Conservation (phyloP, 2,113 vertebrate genomes). For the Aythya baeri region DNA sequence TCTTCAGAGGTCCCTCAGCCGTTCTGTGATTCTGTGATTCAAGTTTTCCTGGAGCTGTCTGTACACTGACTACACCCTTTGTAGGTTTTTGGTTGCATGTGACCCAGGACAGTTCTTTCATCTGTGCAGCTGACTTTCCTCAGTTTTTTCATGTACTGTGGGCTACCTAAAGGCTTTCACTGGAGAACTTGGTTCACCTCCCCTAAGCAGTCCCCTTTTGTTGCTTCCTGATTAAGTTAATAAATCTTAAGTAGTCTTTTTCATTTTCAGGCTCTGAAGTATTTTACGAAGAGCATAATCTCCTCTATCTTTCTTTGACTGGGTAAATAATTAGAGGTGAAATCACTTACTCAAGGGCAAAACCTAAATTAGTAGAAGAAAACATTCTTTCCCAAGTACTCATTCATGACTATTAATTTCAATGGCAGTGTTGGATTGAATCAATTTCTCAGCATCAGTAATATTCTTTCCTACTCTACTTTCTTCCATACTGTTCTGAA, state of each 20-base stretch:
- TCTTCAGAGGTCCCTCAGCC: no score
- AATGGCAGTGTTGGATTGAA: not conserved
- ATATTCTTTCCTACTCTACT: not conserved
- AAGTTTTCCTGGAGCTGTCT: not conserved
- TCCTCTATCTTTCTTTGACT: not conserved
- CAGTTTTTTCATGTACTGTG: not conserved
- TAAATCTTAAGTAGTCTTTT: not conserved
- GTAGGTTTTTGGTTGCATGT: not conserved
- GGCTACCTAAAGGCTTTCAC: rapidly evolving
- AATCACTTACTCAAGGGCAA: not conserved
- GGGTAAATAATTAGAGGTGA: not conserved
- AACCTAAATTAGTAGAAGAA: not conserved
- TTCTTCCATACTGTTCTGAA: not conserved
- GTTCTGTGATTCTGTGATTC: no score
- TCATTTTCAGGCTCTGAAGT: not conserved
- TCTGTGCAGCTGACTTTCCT: not conserved
- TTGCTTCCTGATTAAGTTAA: not conserved
- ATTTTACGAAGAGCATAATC: not conserved
- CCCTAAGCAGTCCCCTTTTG: not conserved
- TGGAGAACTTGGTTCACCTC: not conserved
- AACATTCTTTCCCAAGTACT: not conserved
- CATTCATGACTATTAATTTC: not conserved
- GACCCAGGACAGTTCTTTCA: not conserved
- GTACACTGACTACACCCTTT: rapidly evolving
- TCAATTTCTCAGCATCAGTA: not conserved